Percentiles rank a stretch among this genome's conserved stretches.
Evolutionary conservation across 2,113 vertebrate genomes (phyloP).

Genomic region (Embiotoca jacksoni): DNA sequence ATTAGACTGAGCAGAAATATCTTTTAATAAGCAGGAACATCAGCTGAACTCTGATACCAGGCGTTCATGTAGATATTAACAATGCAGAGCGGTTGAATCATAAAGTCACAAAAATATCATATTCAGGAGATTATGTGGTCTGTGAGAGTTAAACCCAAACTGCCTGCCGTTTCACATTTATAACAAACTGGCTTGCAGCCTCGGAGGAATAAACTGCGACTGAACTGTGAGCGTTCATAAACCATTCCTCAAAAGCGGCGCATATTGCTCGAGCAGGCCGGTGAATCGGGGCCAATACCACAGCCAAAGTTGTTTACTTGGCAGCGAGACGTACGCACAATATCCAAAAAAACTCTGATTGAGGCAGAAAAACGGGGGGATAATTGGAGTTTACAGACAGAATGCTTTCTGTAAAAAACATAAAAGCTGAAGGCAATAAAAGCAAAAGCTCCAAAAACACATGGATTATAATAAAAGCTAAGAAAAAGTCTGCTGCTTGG

Average conservation of each 20-base stretch:
- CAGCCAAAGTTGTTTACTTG: slow-evolving; percentile 80
- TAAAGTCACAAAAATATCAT: slow-evolving; percentile 31
- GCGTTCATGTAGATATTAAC: slow-evolving; percentile 6
- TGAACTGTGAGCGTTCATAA: slow-evolving; percentile 74
- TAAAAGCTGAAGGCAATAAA: slow-evolving; percentile 65
- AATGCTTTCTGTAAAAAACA: slow-evolving; percentile 63
- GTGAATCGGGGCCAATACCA: slow-evolving; percentile 74
- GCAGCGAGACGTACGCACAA: slow-evolving; percentile 58
- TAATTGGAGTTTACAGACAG: slow-evolving; percentile 73
- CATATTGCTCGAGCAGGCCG: slow-evolving; percentile 66
- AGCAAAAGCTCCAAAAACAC: slow-evolving; percentile 27
- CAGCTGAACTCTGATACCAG: slow-evolving; percentile 33
- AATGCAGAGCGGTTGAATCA: slow-evolving; percentile 19
- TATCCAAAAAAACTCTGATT: slow-evolving; percentile 71
- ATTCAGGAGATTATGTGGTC: slow-evolving; percentile 2
- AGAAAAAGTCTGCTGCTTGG: not conserved
- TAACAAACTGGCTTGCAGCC: slow-evolving; percentile 45
- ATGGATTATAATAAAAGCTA: slow-evolving; percentile 12
- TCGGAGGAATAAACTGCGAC: slow-evolving; percentile 61
- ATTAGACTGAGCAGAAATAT: slow-evolving; percentile 63
- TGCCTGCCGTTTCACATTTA: slow-evolving; percentile 53
- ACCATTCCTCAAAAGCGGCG: slow-evolving; percentile 63
- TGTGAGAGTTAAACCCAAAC: slow-evolving; percentile 24
- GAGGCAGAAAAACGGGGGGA: slow-evolving; percentile 61
- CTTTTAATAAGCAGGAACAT: slow-evolving; percentile 39